These are phyloP conservation scores for Zosterops borbonicus DNA, from an alignment of 2,113 vertebrate species.

Conservation along the genomic window DNA sequence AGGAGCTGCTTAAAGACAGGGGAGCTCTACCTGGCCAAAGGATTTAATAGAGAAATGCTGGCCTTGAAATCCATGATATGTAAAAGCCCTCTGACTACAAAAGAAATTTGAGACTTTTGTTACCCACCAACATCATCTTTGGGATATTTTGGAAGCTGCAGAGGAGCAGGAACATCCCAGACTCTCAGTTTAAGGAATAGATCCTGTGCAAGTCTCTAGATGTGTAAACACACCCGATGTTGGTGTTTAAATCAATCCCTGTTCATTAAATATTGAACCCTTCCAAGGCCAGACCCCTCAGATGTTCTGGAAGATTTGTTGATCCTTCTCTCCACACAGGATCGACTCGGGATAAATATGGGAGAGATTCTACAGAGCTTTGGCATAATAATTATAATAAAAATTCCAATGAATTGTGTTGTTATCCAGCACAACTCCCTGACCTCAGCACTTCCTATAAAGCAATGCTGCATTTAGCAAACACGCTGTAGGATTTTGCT, in stretches of 20 bases:
- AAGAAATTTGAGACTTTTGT: background rate
- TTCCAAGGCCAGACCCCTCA: background rate
- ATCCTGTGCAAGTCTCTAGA: background rate
- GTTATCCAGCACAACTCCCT: background rate
- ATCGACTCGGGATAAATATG: background rate
- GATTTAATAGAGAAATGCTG: background rate
- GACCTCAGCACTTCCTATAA: background rate
- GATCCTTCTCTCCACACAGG: background rate
- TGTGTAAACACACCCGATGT: rapidly evolving
- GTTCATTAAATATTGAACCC: background rate
- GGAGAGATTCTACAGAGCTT: background rate
- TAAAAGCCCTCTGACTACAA: background rate
- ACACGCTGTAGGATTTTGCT: background rate
- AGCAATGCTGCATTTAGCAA: background rate
- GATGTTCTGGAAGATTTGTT: background rate
- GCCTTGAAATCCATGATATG: background rate
- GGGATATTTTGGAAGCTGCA: background rate
- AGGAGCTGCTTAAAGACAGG: background rate
- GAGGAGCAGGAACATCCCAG: background rate
- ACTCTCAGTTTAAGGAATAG: background rate
- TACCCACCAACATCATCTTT: background rate
- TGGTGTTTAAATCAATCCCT: background rate
- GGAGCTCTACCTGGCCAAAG: background rate
- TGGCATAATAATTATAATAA: background rate
- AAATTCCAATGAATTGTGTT: background rate